A percentile compares a stretch with the other conserved stretches of the same genome.
Conservation (phyloP, 2,888 invertebrate genomes). For the Leucophenga maculata region DNA sequence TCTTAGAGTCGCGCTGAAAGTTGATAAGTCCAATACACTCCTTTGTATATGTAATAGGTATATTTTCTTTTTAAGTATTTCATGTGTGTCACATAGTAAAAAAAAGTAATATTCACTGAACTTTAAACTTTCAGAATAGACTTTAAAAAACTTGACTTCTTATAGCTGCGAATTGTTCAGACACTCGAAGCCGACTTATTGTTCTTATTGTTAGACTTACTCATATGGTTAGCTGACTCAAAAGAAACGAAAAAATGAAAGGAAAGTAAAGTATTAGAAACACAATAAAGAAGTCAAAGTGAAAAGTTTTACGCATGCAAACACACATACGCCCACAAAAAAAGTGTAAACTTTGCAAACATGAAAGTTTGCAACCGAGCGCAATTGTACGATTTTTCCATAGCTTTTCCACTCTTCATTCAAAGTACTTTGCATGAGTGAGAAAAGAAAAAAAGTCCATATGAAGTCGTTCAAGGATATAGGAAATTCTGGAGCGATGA, state of each 20-base stretch:
- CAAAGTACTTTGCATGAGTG: slow-evolving; percentile 24
- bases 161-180: too few relatives aligned
- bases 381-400: slow-evolving; percentile 21
- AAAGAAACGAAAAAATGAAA: not conserved
- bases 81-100: too few relatives aligned
- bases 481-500: too few relatives aligned
- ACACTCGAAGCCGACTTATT: too few relatives aligned
- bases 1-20: too few relatives aligned
- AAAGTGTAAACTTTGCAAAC: slow-evolving; percentile 22
- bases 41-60: too few relatives aligned
- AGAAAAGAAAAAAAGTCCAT: slow-evolving; percentile 55
- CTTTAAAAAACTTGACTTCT: too few relatives aligned
- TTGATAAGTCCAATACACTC: too few relatives aligned
- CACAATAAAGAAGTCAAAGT: slow-evolving; percentile 68
- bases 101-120: too few relatives aligned
- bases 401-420: slow-evolving; percentile 20
- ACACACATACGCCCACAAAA: slow-evolving; percentile 12
- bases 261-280: slow-evolving; percentile 66
- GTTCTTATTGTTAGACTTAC: not conserved
- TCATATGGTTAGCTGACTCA: slow-evolving; percentile 7
- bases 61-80: too few relatives aligned
- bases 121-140: too few relatives aligned
- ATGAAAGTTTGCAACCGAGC: slow-evolving; percentile 15
- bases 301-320: slow-evolving; percentile 63
- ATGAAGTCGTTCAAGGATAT: slow-evolving; percentile 29